These are phyloP conservation scores for Himalopsyche japonica DNA, from an alignment of 2,888 invertebrate species.

Conservation along the genomic window DNA sequence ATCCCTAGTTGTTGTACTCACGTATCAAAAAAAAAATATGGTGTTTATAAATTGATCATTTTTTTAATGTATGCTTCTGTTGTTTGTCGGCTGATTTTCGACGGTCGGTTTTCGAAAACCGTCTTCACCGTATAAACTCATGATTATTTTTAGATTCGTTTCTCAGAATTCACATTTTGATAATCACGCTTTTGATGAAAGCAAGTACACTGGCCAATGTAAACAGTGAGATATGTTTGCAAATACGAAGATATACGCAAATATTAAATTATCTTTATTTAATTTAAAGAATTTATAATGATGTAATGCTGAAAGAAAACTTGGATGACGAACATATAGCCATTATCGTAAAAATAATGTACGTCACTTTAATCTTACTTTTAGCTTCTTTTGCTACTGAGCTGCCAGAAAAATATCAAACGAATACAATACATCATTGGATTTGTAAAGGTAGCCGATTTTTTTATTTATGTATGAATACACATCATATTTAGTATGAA, in stretches of 20 bases:
- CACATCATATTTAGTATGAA: too few species aligned
- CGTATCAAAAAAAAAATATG: too few species aligned
- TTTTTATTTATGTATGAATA: too few species aligned
- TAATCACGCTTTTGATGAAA: slow-evolving; percentile 4
- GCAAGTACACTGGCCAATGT: not conserved
- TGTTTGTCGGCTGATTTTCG: not conserved
- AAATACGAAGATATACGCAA: not conserved
- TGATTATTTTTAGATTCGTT: slow-evolving; percentile 6
- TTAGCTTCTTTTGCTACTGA: too few species aligned
- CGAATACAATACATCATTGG: too few species aligned
- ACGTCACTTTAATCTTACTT: too few species aligned
- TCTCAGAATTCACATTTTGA: slow-evolving; percentile 11
- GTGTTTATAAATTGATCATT: too few species aligned
- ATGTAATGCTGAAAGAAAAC: not conserved
- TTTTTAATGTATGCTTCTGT: too few species aligned
- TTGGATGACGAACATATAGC: not conserved
- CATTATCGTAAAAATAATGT: too few species aligned
- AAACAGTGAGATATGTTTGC: not conserved
- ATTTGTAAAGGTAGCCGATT: too few species aligned
- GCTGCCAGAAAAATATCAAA: too few species aligned
- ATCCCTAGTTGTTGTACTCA: too few species aligned
- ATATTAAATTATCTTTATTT: not conserved
- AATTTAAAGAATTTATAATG: not conserved
- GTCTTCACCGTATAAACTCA: not conserved
- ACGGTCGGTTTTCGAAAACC: not conserved